Evolutionary conservation across 2,888 invertebrate species (phyloP), one percentile per base, ranked within the genome.

Genomic region (Anoplius nigerrimus): DNA sequence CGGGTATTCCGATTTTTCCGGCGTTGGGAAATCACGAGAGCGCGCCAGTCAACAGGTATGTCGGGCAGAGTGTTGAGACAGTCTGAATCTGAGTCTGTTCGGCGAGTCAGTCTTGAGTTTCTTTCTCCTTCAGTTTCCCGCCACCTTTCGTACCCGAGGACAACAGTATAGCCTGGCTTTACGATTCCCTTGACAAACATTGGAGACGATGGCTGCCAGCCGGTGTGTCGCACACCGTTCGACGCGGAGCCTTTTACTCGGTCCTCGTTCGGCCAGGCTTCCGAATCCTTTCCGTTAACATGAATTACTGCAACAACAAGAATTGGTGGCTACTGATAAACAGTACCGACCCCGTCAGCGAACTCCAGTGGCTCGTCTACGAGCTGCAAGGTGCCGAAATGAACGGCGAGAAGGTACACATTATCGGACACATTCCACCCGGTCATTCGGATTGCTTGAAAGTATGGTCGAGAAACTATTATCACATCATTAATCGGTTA

Each of bases 1-100:
- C 97, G 0, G 95, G 95, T 0, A 94, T 96, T 22, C 97, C 97
- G 0, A 96, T 98, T 74, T 98, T 97, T 86, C 97, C 98, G 13
- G 96, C 98, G 0, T 90, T 99, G 3, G 99, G 99, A 2, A 99
- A 99, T 89, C 99, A 99, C 84, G 98, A 99, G 90, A 95, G 97
- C 72, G 95, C 96, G 3, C 98, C 98, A 8, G 97, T 97, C 0
- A 98, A 98, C 86, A 96, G 96, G 96, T 78, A 65, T 5, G 52
- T 67, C 20, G 15, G 20, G 8, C n/a, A n/a, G n/a, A n/a, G n/a
- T n/a, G n/a, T n/a, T n/a, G n/a, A n/a, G n/a, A n/a, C n/a, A n/a
- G n/a, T n/a, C n/a, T n/a, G n/a, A n/a, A n/a, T n/a, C n/a, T n/a
- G n/a, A n/a, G n/a, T 24, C 24, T 6, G 6, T 24, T 24, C 24